Evolutionary conservation across 2,888 invertebrate genomes (phyloP).

Genomic region (Syritta pipiens): DNA sequence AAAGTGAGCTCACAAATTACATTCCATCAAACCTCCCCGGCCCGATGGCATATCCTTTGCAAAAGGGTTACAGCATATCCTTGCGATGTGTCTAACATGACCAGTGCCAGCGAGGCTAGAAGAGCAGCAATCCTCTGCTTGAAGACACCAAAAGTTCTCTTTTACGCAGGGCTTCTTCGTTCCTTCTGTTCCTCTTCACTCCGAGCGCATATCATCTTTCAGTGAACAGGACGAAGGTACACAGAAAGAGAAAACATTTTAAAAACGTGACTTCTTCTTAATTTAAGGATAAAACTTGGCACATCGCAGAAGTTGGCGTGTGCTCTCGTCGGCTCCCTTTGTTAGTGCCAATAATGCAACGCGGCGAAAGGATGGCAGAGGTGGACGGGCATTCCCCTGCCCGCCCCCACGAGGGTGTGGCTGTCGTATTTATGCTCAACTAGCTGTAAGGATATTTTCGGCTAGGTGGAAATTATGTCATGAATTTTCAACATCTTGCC

Average conservation of each 20-base stretch:
- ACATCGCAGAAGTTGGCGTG: slow-evolving; percentile 42
- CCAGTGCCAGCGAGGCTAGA: slow-evolving; percentile 62
- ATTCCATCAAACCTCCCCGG: slow-evolving; percentile 53
- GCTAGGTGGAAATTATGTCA: slow-evolving; percentile 60
- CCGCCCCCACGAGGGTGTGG: too few relatives aligned
- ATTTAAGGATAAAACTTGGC: slow-evolving; percentile 60
- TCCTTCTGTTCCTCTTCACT: too few relatives aligned
- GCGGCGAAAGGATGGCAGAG: background rate
- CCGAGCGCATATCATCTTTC: slow-evolving; percentile 4
- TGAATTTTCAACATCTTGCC: slow-evolving; percentile 72
- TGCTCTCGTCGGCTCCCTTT: background rate
- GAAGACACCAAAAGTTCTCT: slow-evolving; percentile 43
- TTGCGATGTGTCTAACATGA: slow-evolving; percentile 54
- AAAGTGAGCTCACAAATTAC: slow-evolving; percentile 57
- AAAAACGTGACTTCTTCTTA: slow-evolving; percentile 67
- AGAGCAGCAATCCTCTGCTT: slow-evolving; percentile 54
- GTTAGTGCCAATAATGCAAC: background rate
- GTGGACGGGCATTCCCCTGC: background rate
- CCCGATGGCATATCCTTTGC: background rate
- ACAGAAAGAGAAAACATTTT: slow-evolving; percentile 50
- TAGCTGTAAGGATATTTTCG: slow-evolving; percentile 60
- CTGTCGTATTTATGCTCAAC: slow-evolving; percentile 55
- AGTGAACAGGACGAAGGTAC: slow-evolving; percentile 9
- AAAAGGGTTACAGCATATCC: slow-evolving; percentile 30
- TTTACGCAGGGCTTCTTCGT: slow-evolving; percentile 26